These are phyloP conservation scores for Eira barbara DNA, from an alignment of 2,113 vertebrate species.

Conservation along the genomic window DNA sequence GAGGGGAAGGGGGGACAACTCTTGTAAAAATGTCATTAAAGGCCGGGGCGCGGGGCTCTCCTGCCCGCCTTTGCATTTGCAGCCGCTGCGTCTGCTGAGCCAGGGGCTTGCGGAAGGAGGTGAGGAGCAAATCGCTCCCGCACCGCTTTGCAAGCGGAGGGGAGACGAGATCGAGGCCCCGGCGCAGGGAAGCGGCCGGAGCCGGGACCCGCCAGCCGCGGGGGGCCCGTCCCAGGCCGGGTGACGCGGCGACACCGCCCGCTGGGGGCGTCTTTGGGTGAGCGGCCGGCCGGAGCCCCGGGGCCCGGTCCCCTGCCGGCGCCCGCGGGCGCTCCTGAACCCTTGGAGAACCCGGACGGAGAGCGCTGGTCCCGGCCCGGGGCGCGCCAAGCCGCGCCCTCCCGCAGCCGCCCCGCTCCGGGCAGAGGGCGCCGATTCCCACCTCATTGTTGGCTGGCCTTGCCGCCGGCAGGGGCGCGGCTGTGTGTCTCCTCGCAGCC, in stretches of 20 bases:
- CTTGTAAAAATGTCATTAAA: not conserved
- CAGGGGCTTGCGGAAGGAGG: not conserved
- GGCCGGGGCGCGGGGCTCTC: fast-evolving
- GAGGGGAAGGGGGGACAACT: too few relatives aligned
- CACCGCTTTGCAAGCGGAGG: not conserved
- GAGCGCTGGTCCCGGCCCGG: not conserved
- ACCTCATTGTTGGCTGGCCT: not conserved
- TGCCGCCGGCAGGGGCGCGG: not conserved
- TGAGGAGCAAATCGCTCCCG: fast-evolving
- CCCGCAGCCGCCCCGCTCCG: fast-evolving
- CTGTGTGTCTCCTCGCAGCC: constrained; percentile 38
- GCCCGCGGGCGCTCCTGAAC: fast-evolving
- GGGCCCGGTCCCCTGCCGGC: fast-evolving
- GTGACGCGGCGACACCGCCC: not conserved
- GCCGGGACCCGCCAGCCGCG: fast-evolving
- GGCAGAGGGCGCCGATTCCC: not conserved
- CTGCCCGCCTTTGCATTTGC: fast-evolving
- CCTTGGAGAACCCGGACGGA: fast-evolving
- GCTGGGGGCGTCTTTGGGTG: not conserved
- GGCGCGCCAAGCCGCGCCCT: not conserved
- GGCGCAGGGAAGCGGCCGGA: not conserved
- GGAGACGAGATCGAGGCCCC: not conserved
- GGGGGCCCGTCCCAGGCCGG: not conserved
- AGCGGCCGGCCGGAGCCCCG: not conserved
- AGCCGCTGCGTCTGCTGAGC: not conserved